Conservation (phyloP, 2,888 invertebrate genomes). For the Linyphia triangularis region DNA sequence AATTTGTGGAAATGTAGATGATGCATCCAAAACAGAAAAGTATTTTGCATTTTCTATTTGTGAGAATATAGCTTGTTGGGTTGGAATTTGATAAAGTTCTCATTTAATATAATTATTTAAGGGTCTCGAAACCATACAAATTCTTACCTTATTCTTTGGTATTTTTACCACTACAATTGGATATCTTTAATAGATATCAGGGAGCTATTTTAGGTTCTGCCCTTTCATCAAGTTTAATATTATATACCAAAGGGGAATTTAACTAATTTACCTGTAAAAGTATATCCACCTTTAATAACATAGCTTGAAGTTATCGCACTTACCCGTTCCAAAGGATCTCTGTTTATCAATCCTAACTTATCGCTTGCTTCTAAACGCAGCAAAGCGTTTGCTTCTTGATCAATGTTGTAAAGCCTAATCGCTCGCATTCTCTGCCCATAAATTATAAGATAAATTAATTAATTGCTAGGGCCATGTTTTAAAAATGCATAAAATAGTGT, state of each 20-base stretch:
- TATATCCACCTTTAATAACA: background rate
- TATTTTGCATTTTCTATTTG: slow-evolving; percentile 8
- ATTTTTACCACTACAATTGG: slow-evolving; percentile 50
- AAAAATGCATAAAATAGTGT: too few relatives aligned
- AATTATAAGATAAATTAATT: too few relatives aligned
- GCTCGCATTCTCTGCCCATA: too few relatives aligned
- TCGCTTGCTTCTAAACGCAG: background rate
- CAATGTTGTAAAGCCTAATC: too few relatives aligned
- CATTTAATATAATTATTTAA: slow-evolving; percentile 38
- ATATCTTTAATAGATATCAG: slow-evolving; percentile 14
- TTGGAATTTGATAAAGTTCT: slow-evolving; percentile 43
- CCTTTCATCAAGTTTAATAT: slow-evolving; percentile 7
- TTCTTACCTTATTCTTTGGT: slow-evolving; percentile 22
- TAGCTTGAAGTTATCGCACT: background rate
- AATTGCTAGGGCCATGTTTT: too few relatives aligned
- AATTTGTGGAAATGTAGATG: slow-evolving; percentile 45
- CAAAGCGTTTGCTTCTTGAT: background rate
- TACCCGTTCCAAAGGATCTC: background rate
- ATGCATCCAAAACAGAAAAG: slow-evolving; percentile 49
- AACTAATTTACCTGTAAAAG: background rate
- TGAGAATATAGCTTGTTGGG: slow-evolving; percentile 22
- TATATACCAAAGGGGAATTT: background rate
- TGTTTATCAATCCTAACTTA: background rate
- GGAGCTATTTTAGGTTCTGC: background rate
- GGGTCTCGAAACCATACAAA: slow-evolving; percentile 44